Base-by-base conservation (phyloP, 2,797 vertebrate genomes). In the Chromis chromis region DNA sequence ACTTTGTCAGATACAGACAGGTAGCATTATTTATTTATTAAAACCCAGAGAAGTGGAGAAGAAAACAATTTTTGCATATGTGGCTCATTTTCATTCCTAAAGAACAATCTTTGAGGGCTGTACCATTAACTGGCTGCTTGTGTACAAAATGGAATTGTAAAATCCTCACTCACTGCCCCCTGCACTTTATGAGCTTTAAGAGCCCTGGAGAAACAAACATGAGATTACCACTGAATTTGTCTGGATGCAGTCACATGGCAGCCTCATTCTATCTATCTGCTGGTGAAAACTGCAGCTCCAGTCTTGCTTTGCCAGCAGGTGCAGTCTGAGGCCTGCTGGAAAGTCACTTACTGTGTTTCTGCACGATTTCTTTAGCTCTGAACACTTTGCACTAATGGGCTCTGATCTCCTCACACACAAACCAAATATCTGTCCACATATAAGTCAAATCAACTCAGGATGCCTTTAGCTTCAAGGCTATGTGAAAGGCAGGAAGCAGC, bases 401-500 rank as follows among this genome's bases (percentile, higher is more conserved):
- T 78, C 64, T 78, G 75, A 89, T 73, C 55, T 44, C 69, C 69
- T 57, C 24, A 50, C 54, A 66, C 42, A 59, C 50, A 65, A 13
- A 17, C 28, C 28, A 31, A 31, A 31, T 31, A 71, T 76, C 71
- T 50, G 17, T 33, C n/a, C 48, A 59, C 33, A 68, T 11, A 31
- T n/a, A 70, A 69, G 64, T 59, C n/a, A 67, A 42, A 63, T 31
- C 53, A 57, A 33, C 27, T 39, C 58, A 60, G 31, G 39, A 46
- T 25, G 50, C 39, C 10, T 62, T 50, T 60, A 44, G 60, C 17
- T 48, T 5, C 4, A 4, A 44, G 6, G 14, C 28, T 74, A 25
- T 16, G 13, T 9, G 19, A 21, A 61, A 64, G 22, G 28, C 46
- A 49, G 55, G 33, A 0, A 59, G 22, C 0, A 5, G 27, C 55